Evolutionary conservation across 2,797 vertebrate genomes (phyloP).

Genomic region (Sebastes trivittatus): DNA sequence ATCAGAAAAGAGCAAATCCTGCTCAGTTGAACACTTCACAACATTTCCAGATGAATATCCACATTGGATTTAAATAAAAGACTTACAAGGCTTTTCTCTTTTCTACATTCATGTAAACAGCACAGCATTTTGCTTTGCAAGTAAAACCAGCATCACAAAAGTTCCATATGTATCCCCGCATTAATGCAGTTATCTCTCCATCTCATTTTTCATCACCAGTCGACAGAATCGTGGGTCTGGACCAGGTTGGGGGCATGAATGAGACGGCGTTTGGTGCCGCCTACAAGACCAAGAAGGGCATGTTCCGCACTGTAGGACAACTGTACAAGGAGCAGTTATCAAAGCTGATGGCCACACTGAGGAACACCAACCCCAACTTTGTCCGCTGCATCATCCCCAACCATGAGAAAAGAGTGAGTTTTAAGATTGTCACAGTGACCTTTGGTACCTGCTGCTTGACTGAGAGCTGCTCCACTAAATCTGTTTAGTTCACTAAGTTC

Average conservation of each 20-base stretch:
- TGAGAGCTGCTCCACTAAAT: background rate
- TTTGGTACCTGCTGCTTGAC: background rate
- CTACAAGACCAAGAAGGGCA: constrained; percentile 98
- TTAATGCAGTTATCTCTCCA: background rate
- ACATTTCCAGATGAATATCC: background rate
- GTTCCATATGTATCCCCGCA: background rate
- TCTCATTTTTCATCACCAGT: constrained; percentile 77
- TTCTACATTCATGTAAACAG: constrained; percentile 1
- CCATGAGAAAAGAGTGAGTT: constrained; percentile 92
- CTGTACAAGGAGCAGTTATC: constrained; percentile 98
- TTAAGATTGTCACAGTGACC: background rate
- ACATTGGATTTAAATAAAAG: constrained; percentile 10
- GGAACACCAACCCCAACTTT: constrained; percentile 99
- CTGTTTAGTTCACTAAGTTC: background rate
- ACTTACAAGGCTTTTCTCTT: constrained; percentile 17
- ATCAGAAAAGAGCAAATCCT: constrained; percentile 34
- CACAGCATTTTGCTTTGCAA: background rate
- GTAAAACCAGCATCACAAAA: background rate
- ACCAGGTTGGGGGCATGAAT: constrained; percentile 96
- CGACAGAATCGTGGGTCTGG: constrained; percentile 97
- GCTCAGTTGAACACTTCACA: background rate
- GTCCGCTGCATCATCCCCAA: constrained; percentile 99
- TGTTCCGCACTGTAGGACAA: constrained; percentile 97
- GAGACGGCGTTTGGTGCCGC: constrained; percentile 95
- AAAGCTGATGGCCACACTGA: constrained; percentile 96